A percentile compares a stretch with the other conserved stretches of the same genome.
Evolutionary conservation across 2,888 invertebrate species (phyloP).

Genomic region (Coenonympha glycerion): DNA sequence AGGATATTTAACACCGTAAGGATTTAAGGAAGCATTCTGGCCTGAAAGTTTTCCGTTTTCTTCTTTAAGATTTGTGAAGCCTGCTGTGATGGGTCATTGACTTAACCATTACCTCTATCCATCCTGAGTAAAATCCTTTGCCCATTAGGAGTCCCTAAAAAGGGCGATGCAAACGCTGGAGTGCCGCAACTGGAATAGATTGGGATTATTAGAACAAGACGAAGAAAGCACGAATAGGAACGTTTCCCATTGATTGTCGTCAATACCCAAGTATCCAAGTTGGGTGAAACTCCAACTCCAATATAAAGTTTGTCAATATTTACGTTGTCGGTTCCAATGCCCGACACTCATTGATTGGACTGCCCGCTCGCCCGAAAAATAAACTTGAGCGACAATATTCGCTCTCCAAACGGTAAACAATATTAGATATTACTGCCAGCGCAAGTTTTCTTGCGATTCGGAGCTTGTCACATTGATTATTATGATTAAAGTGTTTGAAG

Average conservation of each 20-base stretch:
- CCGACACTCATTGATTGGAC: conserved; percentile 61
- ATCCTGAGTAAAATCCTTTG: no score
- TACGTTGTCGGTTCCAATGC: conserved; percentile 47
- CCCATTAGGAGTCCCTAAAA: no score
- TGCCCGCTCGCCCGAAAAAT: conserved; percentile 53
- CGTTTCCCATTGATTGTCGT: not conserved
- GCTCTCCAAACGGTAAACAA: conserved; percentile 26
- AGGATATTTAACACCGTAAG: no score
- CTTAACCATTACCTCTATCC: no score
- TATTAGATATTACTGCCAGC: conserved; percentile 21
- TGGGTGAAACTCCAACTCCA: not conserved
- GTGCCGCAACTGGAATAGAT: no score
- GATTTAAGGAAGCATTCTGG: no score
- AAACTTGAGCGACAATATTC: conserved; percentile 47
- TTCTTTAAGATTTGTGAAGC: no score
- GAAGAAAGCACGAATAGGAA: no score
- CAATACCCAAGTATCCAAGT: not conserved
- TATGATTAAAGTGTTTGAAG: not conserved
- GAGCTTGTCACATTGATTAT: conserved; percentile 1
- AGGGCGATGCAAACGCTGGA: no score
- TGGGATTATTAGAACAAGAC: no score
- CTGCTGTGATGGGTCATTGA: no score
- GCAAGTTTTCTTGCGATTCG: not conserved
- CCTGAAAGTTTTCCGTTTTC: no score
- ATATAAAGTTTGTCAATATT: conserved; percentile 66